A percentile compares a stretch with the other conserved stretches of the same genome.
Evolutionary conservation across 2,888 invertebrate genomes (phyloP).

Genomic region (Cerastis rubricosa): DNA sequence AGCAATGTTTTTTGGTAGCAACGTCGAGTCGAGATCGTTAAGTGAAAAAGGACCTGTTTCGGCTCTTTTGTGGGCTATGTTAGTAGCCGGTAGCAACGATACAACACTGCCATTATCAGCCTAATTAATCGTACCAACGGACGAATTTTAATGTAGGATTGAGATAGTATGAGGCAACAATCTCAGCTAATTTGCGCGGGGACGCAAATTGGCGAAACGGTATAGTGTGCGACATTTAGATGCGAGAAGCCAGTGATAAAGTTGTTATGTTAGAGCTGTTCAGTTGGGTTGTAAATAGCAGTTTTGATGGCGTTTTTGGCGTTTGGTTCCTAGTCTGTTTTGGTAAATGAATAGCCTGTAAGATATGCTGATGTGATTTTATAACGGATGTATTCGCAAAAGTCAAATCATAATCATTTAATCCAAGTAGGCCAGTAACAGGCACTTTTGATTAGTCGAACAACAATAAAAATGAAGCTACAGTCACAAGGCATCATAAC

Average conservation of each 20-base stretch:
- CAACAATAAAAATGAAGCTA: too few species aligned
- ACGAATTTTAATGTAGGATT: conserved; percentile 73
- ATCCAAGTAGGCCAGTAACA: too few species aligned
- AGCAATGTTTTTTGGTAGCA: conserved; percentile 85
- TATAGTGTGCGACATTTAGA: conserved; percentile 28
- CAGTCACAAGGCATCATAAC: too few species aligned
- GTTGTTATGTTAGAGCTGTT: conserved; percentile 28
- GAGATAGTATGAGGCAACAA: conserved; percentile 66
- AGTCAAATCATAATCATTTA: too few species aligned
- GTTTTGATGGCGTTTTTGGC: background rate
- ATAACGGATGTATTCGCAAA: background rate
- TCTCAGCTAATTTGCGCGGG: conserved; percentile 63
- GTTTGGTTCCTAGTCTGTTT: background rate
- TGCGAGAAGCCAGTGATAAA: conserved; percentile 22
- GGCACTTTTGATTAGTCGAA: too few species aligned
- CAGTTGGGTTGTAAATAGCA: background rate
- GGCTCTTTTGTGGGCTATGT: conserved; percentile 83
- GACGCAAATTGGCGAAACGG: conserved; percentile 66
- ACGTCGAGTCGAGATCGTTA: conserved; percentile 82
- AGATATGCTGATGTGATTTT: too few species aligned
- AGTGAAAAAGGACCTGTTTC: conserved; percentile 87
- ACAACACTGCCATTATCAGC: conserved; percentile 80
- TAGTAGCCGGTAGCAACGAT: conserved; percentile 82
- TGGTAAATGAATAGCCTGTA: background rate
- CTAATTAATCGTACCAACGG: conserved; percentile 86